Evolutionary conservation across 1,140 invertebrate species (phyloP), one percentile per base, ranked within the genome.

Genomic region (Drosophila nigromelanica): DNA sequence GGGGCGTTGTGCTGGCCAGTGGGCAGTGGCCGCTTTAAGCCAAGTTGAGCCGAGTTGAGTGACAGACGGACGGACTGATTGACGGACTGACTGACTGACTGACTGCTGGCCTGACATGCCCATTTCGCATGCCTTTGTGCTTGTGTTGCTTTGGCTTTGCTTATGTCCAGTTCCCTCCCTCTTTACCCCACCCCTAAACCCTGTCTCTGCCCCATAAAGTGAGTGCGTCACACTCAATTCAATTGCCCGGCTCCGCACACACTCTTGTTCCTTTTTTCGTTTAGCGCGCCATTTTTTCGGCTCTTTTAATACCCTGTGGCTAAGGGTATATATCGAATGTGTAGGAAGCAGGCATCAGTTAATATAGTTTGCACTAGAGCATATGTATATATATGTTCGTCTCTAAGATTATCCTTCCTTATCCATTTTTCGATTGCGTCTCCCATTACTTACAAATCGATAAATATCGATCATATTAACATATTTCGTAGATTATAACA

Each of bases 61-160:
- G 74, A 82, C 24, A 59, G 21, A 24, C 21, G 21, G 21, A 24
- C 21, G 2, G 73, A 72, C 48, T 35, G 63, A 54, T 47, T 10
- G 63, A 58, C 56, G 5, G 56, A 43, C 47, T 30, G 35, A 63
- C 47, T 47, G 76, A 73, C 52, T n/a, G n/a, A n/a, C n/a, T n/a
- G n/a, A n/a, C n/a, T 69, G 72, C 60, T 47, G 8, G 40, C 76
- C 77, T 80, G 78, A 78, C 78, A 86, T 86, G 77, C 80, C 81
- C 81, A 85, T 85, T 83, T 80, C 73, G 80, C 73, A 73, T 74
- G 75, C 70, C 73, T 83, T 79, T 76, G 76, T 75, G 66, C 76
- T 56, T 59, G 24, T 30, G 45, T 43, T 4, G 61, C 35, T 51
- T 63, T 75, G 74, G 58, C 68, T 78, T 80, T 51, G 47, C 70